phyloP scores from a whole-genome alignment of 2,888 invertebrate genomes.

The Marronus borbonicus region DNA sequence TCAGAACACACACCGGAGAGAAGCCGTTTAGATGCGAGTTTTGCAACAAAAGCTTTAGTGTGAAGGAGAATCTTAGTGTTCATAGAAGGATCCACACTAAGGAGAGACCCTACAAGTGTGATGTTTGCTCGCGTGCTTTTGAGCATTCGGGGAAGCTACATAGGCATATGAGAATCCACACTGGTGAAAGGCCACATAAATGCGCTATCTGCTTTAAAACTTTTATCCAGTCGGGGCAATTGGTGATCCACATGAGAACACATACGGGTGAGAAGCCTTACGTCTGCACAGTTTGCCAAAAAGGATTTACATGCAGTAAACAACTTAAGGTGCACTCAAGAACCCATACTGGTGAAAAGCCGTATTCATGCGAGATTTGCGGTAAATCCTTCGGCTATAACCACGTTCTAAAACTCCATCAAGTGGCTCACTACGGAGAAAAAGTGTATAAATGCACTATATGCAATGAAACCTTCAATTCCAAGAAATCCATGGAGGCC shows the following conservation, averaged over 20 bases:
- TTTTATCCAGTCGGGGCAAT: slow-evolving; percentile 91
- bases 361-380: slow-evolving; percentile 93
- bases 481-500: slow-evolving; percentile 91
- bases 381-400: slow-evolving; percentile 93
- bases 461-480: slow-evolving; percentile 92
- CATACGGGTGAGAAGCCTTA: slow-evolving; percentile 92
- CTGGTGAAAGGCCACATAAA: slow-evolving; percentile 91
- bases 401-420: slow-evolving; percentile 89
- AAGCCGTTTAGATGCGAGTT: slow-evolving; percentile 93
- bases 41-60: slow-evolving; percentile 93
- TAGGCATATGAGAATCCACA: slow-evolving; percentile 92
- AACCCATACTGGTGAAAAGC: slow-evolving; percentile 93
- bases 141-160: slow-evolving; percentile 93
- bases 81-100: slow-evolving; percentile 93
- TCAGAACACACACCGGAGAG: slow-evolving; percentile 92
- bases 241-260: slow-evolving; percentile 92
- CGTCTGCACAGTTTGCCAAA: slow-evolving; percentile 84
- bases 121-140: slow-evolving; percentile 90
- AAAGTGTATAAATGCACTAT: slow-evolving; percentile 94
- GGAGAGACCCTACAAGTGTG: slow-evolving; percentile 91
- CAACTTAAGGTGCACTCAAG: slow-evolving; percentile 93
- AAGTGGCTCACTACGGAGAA: slow-evolving; percentile 91
- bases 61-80: slow-evolving; percentile 92
- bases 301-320: slow-evolving; percentile 93
- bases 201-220: slow-evolving; percentile 91